Evolutionary conservation across 2,797 vertebrate genomes (phyloP), one percentile per base, ranked within the genome.

Genomic region (Echiichthys vipera): DNA sequence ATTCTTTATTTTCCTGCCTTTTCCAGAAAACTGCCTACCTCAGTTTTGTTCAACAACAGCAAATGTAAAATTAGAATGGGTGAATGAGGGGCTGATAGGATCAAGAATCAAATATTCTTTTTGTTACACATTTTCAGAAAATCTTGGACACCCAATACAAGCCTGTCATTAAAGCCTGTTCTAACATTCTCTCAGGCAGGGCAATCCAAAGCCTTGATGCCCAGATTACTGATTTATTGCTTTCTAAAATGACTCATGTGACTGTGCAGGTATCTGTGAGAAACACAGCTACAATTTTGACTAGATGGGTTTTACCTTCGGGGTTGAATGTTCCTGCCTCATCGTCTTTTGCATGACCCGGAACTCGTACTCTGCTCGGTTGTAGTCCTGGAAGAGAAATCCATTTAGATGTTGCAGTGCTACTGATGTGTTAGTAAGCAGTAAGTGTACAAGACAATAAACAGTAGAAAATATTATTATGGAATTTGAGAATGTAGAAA

Each of bases 301-400:
- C n/a, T 9, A 25, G 29, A 32, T 30, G 0, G 15, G n/a, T 29
- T 62, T 72, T 95, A 98, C 97, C 96, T 94, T 93, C 79, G 93
- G 64, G 50, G 77, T 74, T 1, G 83, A 89, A 61, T 88, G 80
- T 50, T 98, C 96, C 76, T 93, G 95, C 71, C 77, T 96, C 77
- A 94, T 72, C 0, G 93, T 94, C 88, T 98, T 99, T 90, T 97
- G 78, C 91, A 96, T 91, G 55, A 99, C 96, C 42, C 90, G 91
- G 2, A 96, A 93, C 90, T 99, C 97, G 0, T 99, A 99, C 54
- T 99, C 97, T 0, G 97, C 96, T 76, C 97, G 94, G 65, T 95
- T 96, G 67, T 99, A 96, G 86, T 96, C 96, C 97, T 99, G 89
- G 1, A 75, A 76, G n/a, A 77, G 13, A 74, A 46, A 57, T 25